Evolutionary conservation across 37 sponge, comb jelly and placozoan species (phyloP), one percentile per base, ranked within the genome.

Genomic region (Cladorhizidae sp.): DNA sequence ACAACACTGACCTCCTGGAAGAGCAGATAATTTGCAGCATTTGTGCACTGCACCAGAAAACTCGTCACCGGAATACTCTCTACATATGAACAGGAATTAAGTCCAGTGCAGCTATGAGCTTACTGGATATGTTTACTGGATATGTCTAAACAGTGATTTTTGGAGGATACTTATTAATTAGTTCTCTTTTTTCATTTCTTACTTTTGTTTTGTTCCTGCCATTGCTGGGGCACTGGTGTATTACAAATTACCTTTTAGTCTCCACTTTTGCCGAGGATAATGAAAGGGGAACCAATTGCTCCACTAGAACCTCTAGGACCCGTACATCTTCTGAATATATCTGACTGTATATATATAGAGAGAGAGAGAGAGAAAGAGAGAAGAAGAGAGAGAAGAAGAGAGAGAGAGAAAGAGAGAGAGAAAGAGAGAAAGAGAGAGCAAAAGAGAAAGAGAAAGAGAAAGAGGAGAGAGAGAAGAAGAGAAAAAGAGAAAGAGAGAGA

Each of bases 211-310:
- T n/a, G n/a, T n/a, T n/a, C n/a, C n/a, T n/a, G n/a, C n/a, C n/a
- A n/a, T n/a, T n/a, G n/a, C n/a, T n/a, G n/a, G n/a, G n/a, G n/a
- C n/a, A 45, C 9, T 45, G 8, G 9, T 45, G 49, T 12, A 59
- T 12, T 17, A 59, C 3, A 6, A 59, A 17, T 32, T 65, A 65
- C 67, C 67, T 65, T 35, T 65, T 18, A 15, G 31, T 65, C 33
- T 65, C 67, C 32, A 65, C 67, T 31, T 65, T 65, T 32, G 31
- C 31, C 32, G 67, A 65, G 3, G 67, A 3, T 9, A 65, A 32
- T 65, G 35, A 18, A 33, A 65, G 67, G 32, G 67, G 67, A 31
- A 65, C 67, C 67, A 65, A 31, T 35, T 65, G 33, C 67, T 65
- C 36, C 2, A 65, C 31, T 7, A 65, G 11, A 65, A 65, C 32